These are phyloP conservation scores for Mesochorus sp. DNA, from an alignment of 2,888 invertebrate genomes.

Conservation along the genomic window DNA sequence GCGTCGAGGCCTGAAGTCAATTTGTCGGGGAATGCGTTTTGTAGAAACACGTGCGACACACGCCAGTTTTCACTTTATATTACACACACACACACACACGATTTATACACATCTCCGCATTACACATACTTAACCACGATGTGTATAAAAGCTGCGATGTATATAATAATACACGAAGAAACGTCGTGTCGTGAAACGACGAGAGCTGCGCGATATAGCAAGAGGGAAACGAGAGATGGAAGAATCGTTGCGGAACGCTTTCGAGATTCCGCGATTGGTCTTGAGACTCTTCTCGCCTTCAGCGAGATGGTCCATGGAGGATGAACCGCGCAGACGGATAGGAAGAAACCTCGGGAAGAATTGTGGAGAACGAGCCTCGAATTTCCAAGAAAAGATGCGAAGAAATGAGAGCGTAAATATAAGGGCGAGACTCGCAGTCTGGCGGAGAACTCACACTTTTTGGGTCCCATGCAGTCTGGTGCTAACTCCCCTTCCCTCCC, in stretches of 20 bases:
- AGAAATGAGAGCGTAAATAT: slow-evolving; percentile 17
- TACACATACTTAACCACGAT: slow-evolving; percentile 29
- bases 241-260: slow-evolving; percentile 46
- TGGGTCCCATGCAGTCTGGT: slow-evolving; percentile 48
- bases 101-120: slow-evolving; percentile 21
- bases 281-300: background rate
- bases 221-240: slow-evolving; percentile 7
- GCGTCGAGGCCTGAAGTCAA: slow-evolving; percentile 80
- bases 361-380: slow-evolving; percentile 33
- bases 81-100: background rate
- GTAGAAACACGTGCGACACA: slow-evolving; percentile 77
- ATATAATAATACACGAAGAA: too few relatives aligned
- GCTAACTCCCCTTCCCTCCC: too few relatives aligned
- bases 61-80: slow-evolving; percentile 45
- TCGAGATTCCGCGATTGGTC: slow-evolving; percentile 26
- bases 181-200: slow-evolving; percentile 3
- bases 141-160: slow-evolving; percentile 27
- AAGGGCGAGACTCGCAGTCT: slow-evolving; percentile 62
- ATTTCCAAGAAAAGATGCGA: slow-evolving; percentile 46
- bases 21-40: slow-evolving; percentile 81
- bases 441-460: slow-evolving; percentile 51
- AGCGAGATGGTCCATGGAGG: background rate
- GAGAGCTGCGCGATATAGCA: background rate
- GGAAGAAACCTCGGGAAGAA: slow-evolving; percentile 13
- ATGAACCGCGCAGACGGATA: slow-evolving; percentile 5